Conservation (phyloP, 2,888 invertebrate species). For the Mesochorus sp. region DNA sequence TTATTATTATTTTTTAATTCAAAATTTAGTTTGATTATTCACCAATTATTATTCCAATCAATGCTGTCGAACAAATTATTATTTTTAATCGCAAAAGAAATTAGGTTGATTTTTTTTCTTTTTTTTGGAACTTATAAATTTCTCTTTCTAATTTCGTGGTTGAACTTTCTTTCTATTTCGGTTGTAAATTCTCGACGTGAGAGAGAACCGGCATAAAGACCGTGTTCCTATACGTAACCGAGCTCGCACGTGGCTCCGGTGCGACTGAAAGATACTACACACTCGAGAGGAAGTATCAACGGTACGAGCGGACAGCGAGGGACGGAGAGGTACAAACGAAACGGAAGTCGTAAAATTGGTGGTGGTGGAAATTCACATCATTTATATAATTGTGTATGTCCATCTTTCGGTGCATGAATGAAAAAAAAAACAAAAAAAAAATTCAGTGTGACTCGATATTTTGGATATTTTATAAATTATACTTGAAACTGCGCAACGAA, state of each 20-base stretch:
- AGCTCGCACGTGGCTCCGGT: conserved; percentile 77
- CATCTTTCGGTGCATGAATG: background rate
- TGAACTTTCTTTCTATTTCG: background rate
- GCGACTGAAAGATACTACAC: conserved; percentile 73
- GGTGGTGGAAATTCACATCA: conserved; percentile 46
- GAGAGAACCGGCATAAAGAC: conserved; percentile 12
- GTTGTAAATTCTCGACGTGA: conserved; percentile 4
- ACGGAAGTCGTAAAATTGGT: conserved; percentile 76
- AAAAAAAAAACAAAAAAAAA: background rate
- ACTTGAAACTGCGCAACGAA: too few relatives aligned
- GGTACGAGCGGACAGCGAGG: conserved; percentile 66
- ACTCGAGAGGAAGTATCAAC: conserved; percentile 76
- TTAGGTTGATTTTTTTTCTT: too few relatives aligned
- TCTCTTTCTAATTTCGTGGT: background rate
- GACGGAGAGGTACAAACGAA: conserved; percentile 65
- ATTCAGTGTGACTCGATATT: too few relatives aligned
- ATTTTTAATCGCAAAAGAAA: too few relatives aligned
- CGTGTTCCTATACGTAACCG: conserved; percentile 61
- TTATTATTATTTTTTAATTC: too few relatives aligned
- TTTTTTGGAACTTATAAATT: background rate
- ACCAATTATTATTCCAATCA: too few relatives aligned
- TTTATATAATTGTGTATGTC: background rate
- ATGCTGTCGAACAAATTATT: too few relatives aligned
- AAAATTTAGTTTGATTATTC: too few relatives aligned
- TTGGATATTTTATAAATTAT: too few relatives aligned